These are phyloP conservation scores for Xestia ashworthii DNA, from an alignment of 2,888 invertebrate species.

Conservation along the genomic window DNA sequence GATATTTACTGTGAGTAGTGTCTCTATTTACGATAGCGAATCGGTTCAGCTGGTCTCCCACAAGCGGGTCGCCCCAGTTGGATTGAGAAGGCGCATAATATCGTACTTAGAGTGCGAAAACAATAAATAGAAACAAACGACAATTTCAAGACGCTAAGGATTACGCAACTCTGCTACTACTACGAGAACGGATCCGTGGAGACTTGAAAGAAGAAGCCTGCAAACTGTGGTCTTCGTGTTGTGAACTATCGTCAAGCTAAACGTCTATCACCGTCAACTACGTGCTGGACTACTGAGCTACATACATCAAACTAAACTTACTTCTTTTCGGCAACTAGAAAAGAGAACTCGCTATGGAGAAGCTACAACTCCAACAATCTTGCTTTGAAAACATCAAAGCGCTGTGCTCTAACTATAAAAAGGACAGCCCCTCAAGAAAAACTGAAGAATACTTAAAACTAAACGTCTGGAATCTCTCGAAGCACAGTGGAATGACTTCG, in stretches of 20 bases:
- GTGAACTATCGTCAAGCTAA: constrained; percentile 9
- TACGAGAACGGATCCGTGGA: not conserved
- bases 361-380: not conserved
- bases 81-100: constrained; percentile 13
- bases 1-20: not conserved
- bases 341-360: not conserved
- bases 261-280: not conserved
- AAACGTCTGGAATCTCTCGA: constrained; percentile 1
- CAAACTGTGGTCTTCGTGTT: constrained; percentile 3
- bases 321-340: not conserved
- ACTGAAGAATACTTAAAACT: not conserved
- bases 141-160: constrained; percentile 1
- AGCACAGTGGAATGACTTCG: not conserved
- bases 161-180: constrained; percentile 3
- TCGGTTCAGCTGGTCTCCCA: not conserved
- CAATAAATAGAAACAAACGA: not conserved
- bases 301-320: not conserved
- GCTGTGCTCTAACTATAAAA: not conserved
- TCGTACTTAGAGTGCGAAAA: constrained; percentile 1
- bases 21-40: not conserved
- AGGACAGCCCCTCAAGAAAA: not conserved
- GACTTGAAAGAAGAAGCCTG: constrained; percentile 1
- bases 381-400: constrained; percentile 10
- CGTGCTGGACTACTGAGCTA: constrained; percentile 11
- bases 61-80: constrained; percentile 1